Percentiles rank a stretch among this genome's conserved stretches.
Conservation (phyloP, 2,888 invertebrate species). For the Pegoplata infirma region DNA sequence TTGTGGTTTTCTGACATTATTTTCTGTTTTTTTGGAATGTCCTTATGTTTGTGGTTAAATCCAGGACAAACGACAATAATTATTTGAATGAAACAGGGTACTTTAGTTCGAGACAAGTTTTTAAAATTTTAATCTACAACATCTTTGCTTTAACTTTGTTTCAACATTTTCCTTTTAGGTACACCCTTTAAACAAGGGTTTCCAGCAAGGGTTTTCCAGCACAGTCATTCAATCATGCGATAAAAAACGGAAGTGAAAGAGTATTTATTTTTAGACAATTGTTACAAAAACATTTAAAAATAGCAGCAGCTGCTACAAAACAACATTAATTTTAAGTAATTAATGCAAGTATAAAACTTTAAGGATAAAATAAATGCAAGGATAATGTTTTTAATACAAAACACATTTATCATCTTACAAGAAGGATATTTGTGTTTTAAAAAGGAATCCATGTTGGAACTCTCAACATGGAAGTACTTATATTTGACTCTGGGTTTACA, state of each 20-base stretch:
- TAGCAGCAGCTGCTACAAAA: conserved; percentile 41
- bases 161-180: neutral
- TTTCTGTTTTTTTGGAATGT: neutral
- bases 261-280: conserved; percentile 5
- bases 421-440: neutral
- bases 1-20: conserved; percentile 33
- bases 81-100: neutral
- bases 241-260: conserved; percentile 39
- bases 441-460: neutral
- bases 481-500: neutral
- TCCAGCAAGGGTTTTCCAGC: neutral
- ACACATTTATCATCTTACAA: neutral
- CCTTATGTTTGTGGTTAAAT: conserved; percentile 23
- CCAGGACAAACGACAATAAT: conserved; percentile 14
- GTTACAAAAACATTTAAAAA: conserved; percentile 32
- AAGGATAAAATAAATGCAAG: neutral
- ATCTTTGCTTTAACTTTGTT: neutral
- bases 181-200: conserved; percentile 1
- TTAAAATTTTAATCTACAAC: neutral
- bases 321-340: conserved; percentile 8
- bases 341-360: conserved; percentile 16
- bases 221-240: neutral
- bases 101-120: neutral
- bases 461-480: neutral
- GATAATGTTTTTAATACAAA: neutral